Evolutionary conservation across 2,113 vertebrate genomes (phyloP), one percentile per base, ranked within the genome.

Genomic region (Rallus limicola): DNA sequence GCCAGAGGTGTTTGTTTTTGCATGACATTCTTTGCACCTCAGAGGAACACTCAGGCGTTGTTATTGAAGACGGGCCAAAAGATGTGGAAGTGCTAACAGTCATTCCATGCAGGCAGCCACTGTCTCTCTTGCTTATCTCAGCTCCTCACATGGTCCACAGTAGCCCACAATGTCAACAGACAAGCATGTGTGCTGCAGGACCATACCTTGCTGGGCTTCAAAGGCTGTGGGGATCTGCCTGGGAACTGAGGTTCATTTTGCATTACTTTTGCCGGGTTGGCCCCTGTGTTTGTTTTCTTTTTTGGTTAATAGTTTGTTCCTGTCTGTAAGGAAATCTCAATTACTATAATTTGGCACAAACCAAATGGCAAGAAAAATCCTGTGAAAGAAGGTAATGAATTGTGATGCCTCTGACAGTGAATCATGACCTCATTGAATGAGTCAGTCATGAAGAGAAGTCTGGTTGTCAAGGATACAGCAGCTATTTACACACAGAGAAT

Each of bases 401-500:
- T 92, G 52, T 82, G 86, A 87, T 89, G 82, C 31, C 60, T 88
- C 52, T 80, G 70, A 89, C 72, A 95, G 40, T 62, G 70, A 93
- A 84, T 81, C 53, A 50, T 86, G 88, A 93, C 84, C 86, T 92
- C 65, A 83, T 12, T 76, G 80, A 96, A 74, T 56, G 55, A 94
- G 46, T 75, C 62, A 82, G 67, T 85, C 79, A 62, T 60, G 38
- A 82, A 92, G 70, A 58, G n/a, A 76, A 70, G 34, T 75, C 94
- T 91, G 31, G 63, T 85, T 93, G 67, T 89, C 89, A 94, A 85
- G 92, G 90, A 71, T 91, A 90, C 82, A 74, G 24, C 70, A 88
- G 65, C 79, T 76, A 34, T 85, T 86, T 95, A 91, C 88, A 78
- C 50, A 84, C 38, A 81, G 56, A 20, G 48, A 59, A n/a, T 72